Conservation (phyloP, 2,113 vertebrate species). For the Dromiciops gliroides region DNA sequence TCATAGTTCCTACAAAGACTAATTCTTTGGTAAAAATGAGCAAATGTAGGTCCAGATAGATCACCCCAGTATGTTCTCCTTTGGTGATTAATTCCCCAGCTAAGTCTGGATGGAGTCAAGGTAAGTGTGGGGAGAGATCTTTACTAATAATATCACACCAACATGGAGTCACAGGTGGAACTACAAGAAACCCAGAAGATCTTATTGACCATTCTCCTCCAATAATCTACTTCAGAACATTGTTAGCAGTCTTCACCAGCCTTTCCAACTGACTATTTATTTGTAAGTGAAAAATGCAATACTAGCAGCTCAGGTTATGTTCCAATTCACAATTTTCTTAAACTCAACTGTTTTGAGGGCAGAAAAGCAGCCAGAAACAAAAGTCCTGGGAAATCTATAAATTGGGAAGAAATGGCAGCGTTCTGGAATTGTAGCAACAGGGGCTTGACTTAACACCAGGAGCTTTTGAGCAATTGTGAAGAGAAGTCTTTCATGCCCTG, state of each 20-base stretch:
- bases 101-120: background rate
- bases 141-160: background rate
- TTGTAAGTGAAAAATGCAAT: background rate
- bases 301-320: background rate
- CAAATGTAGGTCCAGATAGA: background rate
- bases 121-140: background rate
- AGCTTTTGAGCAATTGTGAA: background rate
- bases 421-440: background rate
- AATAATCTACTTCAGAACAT: background rate
- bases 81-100: background rate
- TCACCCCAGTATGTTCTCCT: background rate
- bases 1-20: background rate
- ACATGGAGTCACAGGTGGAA: background rate
- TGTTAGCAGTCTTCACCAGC: background rate
- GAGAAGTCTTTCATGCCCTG: background rate
- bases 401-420: background rate
- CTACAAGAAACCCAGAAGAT: background rate
- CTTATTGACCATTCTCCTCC: background rate
- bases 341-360: background rate
- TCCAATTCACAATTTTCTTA: background rate
- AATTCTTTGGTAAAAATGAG: background rate
- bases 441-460: background rate
- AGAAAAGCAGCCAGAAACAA: background rate
- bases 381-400: background rate
- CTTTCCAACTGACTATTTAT: background rate